These are phyloP conservation scores for Odocoileus hemionus DNA, from an alignment of 2,113 vertebrate species.

Conservation along the genomic window DNA sequence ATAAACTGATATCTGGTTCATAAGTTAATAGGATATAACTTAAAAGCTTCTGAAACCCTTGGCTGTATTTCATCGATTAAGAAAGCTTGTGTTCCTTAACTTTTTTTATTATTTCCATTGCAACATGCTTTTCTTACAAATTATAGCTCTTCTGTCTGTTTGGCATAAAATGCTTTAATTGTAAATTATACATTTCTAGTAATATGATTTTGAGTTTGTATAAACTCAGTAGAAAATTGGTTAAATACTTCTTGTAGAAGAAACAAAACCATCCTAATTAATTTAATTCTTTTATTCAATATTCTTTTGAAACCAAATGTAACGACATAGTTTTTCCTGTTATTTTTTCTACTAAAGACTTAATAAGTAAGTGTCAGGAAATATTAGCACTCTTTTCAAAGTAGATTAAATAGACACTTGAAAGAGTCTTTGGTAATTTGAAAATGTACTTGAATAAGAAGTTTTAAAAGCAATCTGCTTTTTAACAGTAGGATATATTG, in stretches of 20 bases:
- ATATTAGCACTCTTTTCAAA: not conserved
- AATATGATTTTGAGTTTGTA: not conserved
- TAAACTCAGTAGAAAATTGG: conserved; percentile 26
- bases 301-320: conserved; percentile 31
- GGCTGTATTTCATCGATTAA: not conserved
- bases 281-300: not conserved
- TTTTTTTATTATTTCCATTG: conserved; percentile 43
- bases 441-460: not conserved
- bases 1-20: not conserved
- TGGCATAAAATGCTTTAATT: conserved; percentile 39
- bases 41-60: not conserved
- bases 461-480: not conserved
- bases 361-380: not conserved
- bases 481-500: not conserved
- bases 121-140: conserved; percentile 45
- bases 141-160: conserved; percentile 39
- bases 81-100: conserved; percentile 23
- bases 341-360: not conserved
- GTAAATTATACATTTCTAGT: conserved; percentile 2
- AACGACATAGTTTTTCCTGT: not conserved
- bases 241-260: conserved; percentile 33
- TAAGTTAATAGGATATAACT: not conserved
- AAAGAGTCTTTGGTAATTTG: not conserved
- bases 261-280: not conserved
- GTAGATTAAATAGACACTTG: not conserved